phyloP scores from a whole-genome alignment of 2,113 vertebrate species.

The Seriola dumerili region DNA sequence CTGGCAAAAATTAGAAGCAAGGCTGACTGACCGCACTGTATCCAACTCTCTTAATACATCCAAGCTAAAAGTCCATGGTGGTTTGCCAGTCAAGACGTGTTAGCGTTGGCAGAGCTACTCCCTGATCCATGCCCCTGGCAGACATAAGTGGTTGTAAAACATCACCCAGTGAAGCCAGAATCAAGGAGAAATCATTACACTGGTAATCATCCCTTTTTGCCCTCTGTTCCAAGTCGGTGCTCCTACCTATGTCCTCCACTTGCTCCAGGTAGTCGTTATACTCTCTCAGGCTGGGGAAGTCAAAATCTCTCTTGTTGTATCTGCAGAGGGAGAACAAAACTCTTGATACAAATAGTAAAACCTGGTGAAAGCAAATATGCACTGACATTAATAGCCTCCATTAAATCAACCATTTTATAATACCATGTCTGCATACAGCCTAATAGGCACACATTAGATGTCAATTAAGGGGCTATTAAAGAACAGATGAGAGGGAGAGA shows the following conservation, averaged over 20 bases:
- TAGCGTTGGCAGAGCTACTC: conserved; percentile 15
- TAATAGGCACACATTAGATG: conserved; percentile 79
- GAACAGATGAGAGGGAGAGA: conserved; percentile 71
- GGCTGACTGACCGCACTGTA: neutral
- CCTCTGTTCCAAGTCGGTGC: conserved; percentile 8
- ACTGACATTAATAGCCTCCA: conserved; percentile 69
- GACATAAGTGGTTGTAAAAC: conserved; percentile 46
- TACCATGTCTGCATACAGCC: conserved; percentile 67
- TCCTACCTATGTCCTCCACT: conserved; percentile 96
- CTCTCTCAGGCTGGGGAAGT: conserved; percentile 91
- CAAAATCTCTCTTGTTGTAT: conserved; percentile 97
- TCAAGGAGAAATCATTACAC: conserved; percentile 44
- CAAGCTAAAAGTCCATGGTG: conserved; percentile 23
- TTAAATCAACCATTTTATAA: conserved; percentile 78
- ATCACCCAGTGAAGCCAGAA: conserved; percentile 30
- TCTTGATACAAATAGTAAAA: conserved; percentile 58
- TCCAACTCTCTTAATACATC: conserved; percentile 19
- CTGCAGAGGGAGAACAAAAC: conserved; percentile 81
- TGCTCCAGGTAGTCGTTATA: conserved; percentile 98
- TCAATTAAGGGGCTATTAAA: conserved; percentile 81
- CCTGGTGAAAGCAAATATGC: conserved; percentile 62
- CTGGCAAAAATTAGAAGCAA: neutral
- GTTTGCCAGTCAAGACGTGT: conserved; percentile 40
- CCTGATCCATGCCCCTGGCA: conserved; percentile 32
- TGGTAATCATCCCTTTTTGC: conserved; percentile 9